Base-by-base conservation (phyloP, 2,797 vertebrate species). In the Thalassophryne amazonica region DNA sequence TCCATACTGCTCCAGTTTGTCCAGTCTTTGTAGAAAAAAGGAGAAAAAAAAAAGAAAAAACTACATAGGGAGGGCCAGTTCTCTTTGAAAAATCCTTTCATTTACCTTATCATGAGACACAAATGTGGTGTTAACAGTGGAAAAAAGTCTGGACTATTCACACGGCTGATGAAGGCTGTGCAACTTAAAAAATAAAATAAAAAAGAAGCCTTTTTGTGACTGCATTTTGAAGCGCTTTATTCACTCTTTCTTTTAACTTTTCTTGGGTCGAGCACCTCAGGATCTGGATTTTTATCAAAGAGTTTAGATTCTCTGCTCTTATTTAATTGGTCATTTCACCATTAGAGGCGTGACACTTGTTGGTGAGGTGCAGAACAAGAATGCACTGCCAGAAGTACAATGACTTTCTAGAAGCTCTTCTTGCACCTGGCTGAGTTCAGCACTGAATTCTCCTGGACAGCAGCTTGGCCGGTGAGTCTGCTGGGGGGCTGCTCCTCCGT, bases 1-100 rank as follows among this genome's bases (percentile, higher is more conserved):
- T 86, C 78, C 88, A 92, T 91, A 93, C 93, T 90, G 87, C 91
- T 92, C 92, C 89, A 91, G 92, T 94, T 93, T 93, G 89, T 93
- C 91, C 93, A 81, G 88, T 93, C 89, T 91, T 93, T 93, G 81
- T 85, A 83, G 85, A 84, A 80, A 84, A 83, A 83, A 80, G 84
- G 51, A 86, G 88, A 80, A 84, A 83, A 83, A 80, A 84, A 51
- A 86, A 88, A 85, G 51, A 32, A 64, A 57, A 68, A 62, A 22
- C 15, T 86, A 81, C 85, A 88, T 87, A 69, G 75, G 81, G 88
- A 91, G 81, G 91, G 90, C 88, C 85, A 58, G 52, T 39, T 72
- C 61, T 59, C 78, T 88, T 84, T 88, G 89, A 93, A 92, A 91
- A 87, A 74, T 81, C 86, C 92, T 83, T 90, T 83, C 83, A 83